A percentile compares a stretch with the other conserved stretches of the same genome.
Evolutionary conservation across 2,888 invertebrate species (phyloP).

Genomic region (Nematopogon swammerdamellus): DNA sequence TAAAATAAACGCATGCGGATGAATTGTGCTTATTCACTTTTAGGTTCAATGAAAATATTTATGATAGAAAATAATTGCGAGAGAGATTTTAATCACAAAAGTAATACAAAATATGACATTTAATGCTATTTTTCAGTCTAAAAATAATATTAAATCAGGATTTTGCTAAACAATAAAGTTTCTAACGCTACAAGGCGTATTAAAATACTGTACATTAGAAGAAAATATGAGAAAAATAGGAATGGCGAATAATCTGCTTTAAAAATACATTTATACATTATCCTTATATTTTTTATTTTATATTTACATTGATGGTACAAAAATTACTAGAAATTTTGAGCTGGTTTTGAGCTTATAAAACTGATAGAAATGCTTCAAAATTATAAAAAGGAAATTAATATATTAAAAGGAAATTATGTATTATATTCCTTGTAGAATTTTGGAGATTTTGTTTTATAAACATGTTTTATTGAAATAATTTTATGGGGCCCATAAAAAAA

Average conservation of each 20-base stretch:
- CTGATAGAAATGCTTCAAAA: constrained; percentile 20
- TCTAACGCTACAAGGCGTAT: too few relatives aligned
- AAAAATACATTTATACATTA: not conserved
- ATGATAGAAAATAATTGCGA: too few relatives aligned
- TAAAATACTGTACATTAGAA: not conserved
- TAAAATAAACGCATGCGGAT: too few relatives aligned
- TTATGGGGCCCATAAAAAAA: not conserved
- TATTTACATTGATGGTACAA: not conserved
- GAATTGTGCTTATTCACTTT: too few relatives aligned
- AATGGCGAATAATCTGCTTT: not conserved
- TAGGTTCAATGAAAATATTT: too few relatives aligned
- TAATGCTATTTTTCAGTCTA: constrained; percentile 1
- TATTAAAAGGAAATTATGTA: too few relatives aligned
- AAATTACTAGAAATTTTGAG: constrained; percentile 30
- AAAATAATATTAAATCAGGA: not conserved
- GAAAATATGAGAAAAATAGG: not conserved
- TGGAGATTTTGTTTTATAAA: too few relatives aligned
- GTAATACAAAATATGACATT: constrained; percentile 1
- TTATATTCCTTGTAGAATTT: too few relatives aligned
- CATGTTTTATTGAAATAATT: too few relatives aligned
- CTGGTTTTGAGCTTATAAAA: constrained; percentile 52
- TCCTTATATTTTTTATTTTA: not conserved
- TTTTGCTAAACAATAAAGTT: not conserved
- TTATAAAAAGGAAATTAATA: too few relatives aligned
- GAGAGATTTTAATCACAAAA: not conserved